phyloP scores from a whole-genome alignment of 2,797 vertebrate genomes.

The Loris lydekkerianus region DNA sequence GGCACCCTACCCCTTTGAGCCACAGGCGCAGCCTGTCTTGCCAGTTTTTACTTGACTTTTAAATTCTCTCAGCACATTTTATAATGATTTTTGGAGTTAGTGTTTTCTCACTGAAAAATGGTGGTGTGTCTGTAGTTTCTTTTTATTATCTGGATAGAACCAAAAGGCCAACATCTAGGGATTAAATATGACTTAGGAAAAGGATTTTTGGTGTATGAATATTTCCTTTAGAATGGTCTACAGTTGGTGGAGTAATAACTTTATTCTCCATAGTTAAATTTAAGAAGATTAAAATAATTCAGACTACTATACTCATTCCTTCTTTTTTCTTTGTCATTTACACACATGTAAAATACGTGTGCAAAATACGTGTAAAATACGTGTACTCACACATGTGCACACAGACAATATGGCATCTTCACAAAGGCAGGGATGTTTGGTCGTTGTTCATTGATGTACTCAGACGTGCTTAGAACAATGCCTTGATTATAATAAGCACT shows the following conservation, averaged over 20 bases:
- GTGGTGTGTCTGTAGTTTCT: neutral
- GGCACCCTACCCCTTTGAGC: too few species aligned
- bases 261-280: neutral
- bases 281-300: slow-evolving; percentile 2
- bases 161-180: slow-evolving; percentile 3
- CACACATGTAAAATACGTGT: neutral
- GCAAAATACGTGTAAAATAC: neutral
- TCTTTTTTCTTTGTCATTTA: neutral
- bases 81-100: slow-evolving; percentile 51
- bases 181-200: neutral
- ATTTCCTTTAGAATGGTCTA: slow-evolving; percentile 13
- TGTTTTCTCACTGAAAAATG: slow-evolving; percentile 1
- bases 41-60: slow-evolving; percentile 66
- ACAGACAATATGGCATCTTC: neutral
- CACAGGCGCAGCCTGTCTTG: neutral
- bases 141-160: neutral
- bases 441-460: neutral
- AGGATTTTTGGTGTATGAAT: neutral
- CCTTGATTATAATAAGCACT: neutral
- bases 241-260: neutral
- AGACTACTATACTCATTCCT: neutral
- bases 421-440: neutral
- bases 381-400: neutral
- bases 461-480: neutral
- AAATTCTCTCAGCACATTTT: slow-evolving; percentile 50